These are phyloP conservation scores for Lagria hirta DNA, from an alignment of 2,888 invertebrate species.

Conservation along the genomic window DNA sequence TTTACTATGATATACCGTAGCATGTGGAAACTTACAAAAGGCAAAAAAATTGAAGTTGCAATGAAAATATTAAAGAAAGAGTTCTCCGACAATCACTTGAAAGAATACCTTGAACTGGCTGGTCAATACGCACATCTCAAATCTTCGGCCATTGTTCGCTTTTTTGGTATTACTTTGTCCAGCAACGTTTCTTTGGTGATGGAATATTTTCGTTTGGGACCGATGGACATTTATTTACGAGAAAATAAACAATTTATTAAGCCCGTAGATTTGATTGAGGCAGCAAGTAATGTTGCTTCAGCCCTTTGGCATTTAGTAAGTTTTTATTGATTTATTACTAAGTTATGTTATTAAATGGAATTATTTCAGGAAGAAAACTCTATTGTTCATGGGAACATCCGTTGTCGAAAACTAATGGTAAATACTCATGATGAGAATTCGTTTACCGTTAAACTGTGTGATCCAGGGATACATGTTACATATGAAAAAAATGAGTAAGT, in stretches of 20 bases:
- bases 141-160: constrained; percentile 72
- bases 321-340: constrained; percentile 26
- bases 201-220: constrained; percentile 77
- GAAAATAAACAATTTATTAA: constrained; percentile 57
- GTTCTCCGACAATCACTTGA: constrained; percentile 61
- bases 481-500: constrained; percentile 70
- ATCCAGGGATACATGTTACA: constrained; percentile 72
- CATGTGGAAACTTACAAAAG: constrained; percentile 75
- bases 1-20: constrained; percentile 71
- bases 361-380: constrained; percentile 69
- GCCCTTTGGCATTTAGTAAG: constrained; percentile 83
- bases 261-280: constrained; percentile 76
- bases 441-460: constrained; percentile 78
- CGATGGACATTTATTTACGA: constrained; percentile 72
- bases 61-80: constrained; percentile 76
- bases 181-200: constrained; percentile 79
- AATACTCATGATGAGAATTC: constrained; percentile 67
- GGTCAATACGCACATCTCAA: constrained; percentile 78
- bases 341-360: not conserved
- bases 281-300: constrained; percentile 77
- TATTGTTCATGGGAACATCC: constrained; percentile 81
- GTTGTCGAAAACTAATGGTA: constrained; percentile 82
- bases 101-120: constrained; percentile 75
- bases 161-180: constrained; percentile 76
- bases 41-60: constrained; percentile 75